These are phyloP conservation scores for Cremastobaeus sp. DNA, from an alignment of 2,888 invertebrate species.

Conservation along the genomic window DNA sequence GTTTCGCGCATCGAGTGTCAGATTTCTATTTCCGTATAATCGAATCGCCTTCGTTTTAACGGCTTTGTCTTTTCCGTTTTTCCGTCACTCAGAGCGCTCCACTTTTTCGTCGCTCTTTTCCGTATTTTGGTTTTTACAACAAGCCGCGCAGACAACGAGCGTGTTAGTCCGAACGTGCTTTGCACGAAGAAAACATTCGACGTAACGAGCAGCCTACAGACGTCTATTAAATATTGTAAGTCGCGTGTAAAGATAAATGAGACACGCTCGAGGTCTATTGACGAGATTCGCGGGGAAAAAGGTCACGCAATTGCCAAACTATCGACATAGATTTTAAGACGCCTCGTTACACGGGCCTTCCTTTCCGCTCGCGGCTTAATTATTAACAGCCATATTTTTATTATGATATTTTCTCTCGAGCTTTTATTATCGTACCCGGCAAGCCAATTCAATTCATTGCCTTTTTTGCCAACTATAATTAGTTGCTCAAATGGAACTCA, in stretches of 20 bases:
- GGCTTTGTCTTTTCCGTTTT: constrained; percentile 27
- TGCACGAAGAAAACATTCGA: constrained; percentile 40
- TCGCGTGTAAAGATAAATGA: constrained; percentile 36
- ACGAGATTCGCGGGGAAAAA: constrained; percentile 21
- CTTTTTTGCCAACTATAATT: too few relatives aligned
- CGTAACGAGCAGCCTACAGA: constrained; percentile 35
- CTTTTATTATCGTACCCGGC: too few relatives aligned
- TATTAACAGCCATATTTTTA: too few relatives aligned
- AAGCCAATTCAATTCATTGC: too few relatives aligned
- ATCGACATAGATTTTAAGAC: constrained; percentile 1
- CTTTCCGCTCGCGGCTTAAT: background rate
- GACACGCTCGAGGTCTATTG: constrained; percentile 30
- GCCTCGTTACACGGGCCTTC: background rate
- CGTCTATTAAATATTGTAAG: constrained; percentile 51
- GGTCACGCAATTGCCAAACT: constrained; percentile 18
- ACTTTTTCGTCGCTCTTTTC: constrained; percentile 4
- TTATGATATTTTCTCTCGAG: too few relatives aligned
- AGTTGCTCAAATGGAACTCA: too few relatives aligned
- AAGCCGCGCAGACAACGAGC: constrained; percentile 21
- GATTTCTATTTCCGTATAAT: constrained; percentile 46
- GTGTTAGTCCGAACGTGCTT: constrained; percentile 37
- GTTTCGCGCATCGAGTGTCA: constrained; percentile 44
- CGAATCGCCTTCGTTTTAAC: constrained; percentile 41
- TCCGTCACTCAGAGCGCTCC: too few relatives aligned
- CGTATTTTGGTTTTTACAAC: constrained; percentile 39